Evolutionary conservation across 53 echinoderm and acorn worm genomes (phyloP).

Genomic region (Temnopleurus reevesii): DNA sequence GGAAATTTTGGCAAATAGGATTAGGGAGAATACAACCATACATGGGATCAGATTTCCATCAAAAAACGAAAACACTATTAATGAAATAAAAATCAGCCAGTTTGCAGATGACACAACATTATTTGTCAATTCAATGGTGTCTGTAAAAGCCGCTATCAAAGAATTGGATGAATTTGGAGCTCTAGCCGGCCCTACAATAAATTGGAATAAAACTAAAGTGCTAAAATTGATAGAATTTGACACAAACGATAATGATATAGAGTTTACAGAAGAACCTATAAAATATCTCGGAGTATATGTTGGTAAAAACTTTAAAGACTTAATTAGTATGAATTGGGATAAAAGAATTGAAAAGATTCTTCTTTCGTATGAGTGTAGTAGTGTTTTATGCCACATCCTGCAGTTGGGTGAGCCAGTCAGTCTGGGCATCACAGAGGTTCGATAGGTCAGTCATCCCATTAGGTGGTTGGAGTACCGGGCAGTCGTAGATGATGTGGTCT

Average conservation of each 20-base stretch:
- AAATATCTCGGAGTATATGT: neutral
- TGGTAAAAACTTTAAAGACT: too few relatives aligned
- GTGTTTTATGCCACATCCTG: too few relatives aligned
- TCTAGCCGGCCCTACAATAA: neutral
- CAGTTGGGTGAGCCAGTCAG: too few relatives aligned
- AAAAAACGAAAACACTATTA: neutral
- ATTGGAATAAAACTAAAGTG: neutral
- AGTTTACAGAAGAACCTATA: neutral
- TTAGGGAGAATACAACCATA: neutral
- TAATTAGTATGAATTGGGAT: too few relatives aligned
- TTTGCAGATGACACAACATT: neutral
- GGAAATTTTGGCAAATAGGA: neutral
- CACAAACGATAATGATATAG: neutral
- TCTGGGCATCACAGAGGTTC: too few relatives aligned
- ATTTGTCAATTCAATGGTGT: neutral
- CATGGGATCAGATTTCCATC: neutral
- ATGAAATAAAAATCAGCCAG: neutral
- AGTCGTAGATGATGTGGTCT: too few relatives aligned
- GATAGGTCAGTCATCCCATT: too few relatives aligned
- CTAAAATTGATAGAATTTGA: neutral
- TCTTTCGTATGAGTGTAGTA: too few relatives aligned
- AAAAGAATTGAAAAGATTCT: too few relatives aligned
- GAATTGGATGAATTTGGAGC: neutral
- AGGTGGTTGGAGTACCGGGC: too few relatives aligned
- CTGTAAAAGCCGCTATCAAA: neutral